A percentile compares a stretch with the other conserved stretches of the same genome.
These are phyloP conservation scores for Myotis daubentonii DNA, from an alignment of 2,797 vertebrate genomes.

Conservation along the genomic window DNA sequence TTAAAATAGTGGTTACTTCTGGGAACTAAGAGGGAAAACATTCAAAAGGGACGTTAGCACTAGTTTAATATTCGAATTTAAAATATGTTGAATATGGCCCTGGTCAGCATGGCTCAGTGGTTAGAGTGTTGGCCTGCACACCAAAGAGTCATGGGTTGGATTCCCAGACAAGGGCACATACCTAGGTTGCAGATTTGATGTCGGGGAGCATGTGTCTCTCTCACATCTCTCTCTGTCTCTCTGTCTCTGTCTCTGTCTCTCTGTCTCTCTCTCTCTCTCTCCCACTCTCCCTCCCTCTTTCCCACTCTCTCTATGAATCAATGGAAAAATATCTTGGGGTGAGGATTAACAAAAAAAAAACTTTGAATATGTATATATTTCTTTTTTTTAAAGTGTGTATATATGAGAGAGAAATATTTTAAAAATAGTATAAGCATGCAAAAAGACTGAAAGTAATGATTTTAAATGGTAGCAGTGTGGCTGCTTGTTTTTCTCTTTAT, in stretches of 20 bases:
- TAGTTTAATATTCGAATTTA: neutral
- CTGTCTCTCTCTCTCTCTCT: neutral
- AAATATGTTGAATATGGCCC: neutral
- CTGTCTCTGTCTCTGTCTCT: too few species aligned
- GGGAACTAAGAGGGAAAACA: neutral
- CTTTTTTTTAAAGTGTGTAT: neutral
- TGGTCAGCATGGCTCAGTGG: too few species aligned
- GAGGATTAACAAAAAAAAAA: too few species aligned
- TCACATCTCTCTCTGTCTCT: too few species aligned
- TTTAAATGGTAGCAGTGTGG: conserved; percentile 16
- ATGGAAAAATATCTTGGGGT: too few species aligned
- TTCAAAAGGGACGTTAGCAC: neutral
- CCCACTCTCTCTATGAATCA: neutral
- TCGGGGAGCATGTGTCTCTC: neutral
- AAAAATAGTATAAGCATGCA: neutral
- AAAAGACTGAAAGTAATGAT: conserved; percentile 5
- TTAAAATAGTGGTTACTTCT: neutral
- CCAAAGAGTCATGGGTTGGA: too few species aligned
- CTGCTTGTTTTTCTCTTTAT: conserved; percentile 14
- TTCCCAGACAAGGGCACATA: too few species aligned
- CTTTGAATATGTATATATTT: neutral
- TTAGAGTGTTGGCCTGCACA: too few species aligned
- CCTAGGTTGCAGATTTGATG: neutral
- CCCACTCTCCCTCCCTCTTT: neutral
- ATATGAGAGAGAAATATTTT: neutral